These are phyloP conservation scores for Lagopus leucura DNA, from an alignment of 2,113 vertebrate genomes.

Conservation along the genomic window DNA sequence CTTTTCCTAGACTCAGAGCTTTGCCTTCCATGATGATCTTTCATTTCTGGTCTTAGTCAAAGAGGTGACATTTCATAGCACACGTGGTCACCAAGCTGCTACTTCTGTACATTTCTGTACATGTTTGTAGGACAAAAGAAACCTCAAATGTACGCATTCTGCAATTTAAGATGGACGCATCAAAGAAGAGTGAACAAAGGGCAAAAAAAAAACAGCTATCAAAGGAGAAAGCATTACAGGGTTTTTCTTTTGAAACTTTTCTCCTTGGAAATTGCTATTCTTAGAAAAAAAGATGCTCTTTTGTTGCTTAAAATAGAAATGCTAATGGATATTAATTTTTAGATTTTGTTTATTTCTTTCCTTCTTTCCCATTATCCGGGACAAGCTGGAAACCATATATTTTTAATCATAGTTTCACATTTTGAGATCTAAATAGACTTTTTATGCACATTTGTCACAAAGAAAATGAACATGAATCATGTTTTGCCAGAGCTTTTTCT, in stretches of 20 bases:
- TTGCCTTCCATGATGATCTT: background rate
- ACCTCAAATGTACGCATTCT: background rate
- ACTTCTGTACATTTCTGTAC: background rate
- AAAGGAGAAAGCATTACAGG: background rate
- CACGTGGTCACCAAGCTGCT: background rate
- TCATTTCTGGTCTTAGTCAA: background rate
- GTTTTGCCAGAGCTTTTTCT: background rate
- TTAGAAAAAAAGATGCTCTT: background rate
- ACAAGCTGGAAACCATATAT: background rate
- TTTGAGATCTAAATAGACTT: background rate
- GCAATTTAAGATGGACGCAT: background rate
- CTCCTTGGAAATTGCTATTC: background rate
- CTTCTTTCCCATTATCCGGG: background rate
- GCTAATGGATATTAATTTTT: background rate
- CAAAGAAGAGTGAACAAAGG: background rate
- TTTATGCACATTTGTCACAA: background rate
- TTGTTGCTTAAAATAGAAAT: background rate
- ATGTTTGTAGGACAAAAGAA: background rate
- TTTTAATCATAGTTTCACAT: background rate
- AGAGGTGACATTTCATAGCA: background rate
- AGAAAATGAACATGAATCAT: background rate
- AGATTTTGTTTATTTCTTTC: background rate
- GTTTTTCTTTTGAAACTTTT: background rate
- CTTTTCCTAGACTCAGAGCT: background rate
- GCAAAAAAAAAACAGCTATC: background rate